Evolutionary conservation across 2,888 invertebrate genomes (phyloP).

Genomic region (Lepidonotus clava): DNA sequence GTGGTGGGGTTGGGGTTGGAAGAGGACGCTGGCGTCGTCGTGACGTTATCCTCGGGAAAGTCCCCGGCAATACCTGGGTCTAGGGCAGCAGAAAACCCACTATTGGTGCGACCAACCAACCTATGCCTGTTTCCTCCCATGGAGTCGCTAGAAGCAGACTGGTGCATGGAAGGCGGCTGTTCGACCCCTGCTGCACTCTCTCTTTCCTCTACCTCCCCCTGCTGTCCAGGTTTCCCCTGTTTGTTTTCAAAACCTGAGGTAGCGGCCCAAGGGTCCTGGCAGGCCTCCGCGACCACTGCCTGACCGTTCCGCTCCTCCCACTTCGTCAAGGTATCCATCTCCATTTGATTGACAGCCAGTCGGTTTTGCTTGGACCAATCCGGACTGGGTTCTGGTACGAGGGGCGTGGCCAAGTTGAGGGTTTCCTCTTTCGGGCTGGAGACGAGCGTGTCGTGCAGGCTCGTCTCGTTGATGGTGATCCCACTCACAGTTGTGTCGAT

Average conservation of each 20-base stretch:
- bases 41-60: not conserved
- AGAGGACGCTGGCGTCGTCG: not conserved
- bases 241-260: too few relatives aligned
- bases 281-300: not conserved
- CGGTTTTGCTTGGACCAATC: conserved; percentile 3
- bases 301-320: conserved; percentile 10
- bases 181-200: too few relatives aligned
- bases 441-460: not conserved
- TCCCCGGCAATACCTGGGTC: not conserved
- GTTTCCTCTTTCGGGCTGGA: not conserved
- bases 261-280: conserved; percentile 35
- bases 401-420: not conserved
- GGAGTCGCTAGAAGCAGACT: not conserved
- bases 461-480: conserved; percentile 15
- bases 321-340: not conserved
- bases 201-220: too few relatives aligned
- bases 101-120: conserved; percentile 25
- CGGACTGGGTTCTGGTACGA: conserved; percentile 10
- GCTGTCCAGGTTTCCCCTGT: too few relatives aligned
- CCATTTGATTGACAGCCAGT: not conserved
- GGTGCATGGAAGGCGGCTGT: not conserved
- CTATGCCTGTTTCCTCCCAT: not conserved
- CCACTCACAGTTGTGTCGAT: conserved; percentile 56
- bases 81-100: conserved; percentile 27
- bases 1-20: not conserved